phyloP scores from a whole-genome alignment of 1,140 invertebrate genomes.

The Drosophila repleta region DNA sequence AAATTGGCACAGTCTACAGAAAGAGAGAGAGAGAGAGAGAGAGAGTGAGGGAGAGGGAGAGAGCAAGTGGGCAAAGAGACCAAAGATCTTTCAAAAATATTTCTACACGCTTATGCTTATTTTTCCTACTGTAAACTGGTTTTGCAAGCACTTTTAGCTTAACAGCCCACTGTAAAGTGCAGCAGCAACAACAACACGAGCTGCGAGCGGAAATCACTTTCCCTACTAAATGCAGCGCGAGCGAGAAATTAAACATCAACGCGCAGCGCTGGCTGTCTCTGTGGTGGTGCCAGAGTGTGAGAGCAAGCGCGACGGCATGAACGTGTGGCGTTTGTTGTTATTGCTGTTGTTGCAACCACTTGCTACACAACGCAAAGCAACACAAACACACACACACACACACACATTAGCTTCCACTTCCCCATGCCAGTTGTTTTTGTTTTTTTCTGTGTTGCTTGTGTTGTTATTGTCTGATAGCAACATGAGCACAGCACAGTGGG shows the following conservation, averaged over 20 bases:
- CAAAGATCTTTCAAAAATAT: slow-evolving; percentile 16
- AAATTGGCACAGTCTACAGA: slow-evolving; percentile 11
- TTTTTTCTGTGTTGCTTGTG: slow-evolving; percentile 23
- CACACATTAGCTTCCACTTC: slow-evolving; percentile 24
- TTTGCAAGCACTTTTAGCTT: slow-evolving; percentile 17
- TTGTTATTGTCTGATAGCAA: slow-evolving; percentile 49
- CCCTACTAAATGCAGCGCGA: slow-evolving; percentile 43
- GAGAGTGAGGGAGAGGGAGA: background rate
- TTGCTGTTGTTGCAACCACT: slow-evolving; percentile 50
- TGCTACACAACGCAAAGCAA: slow-evolving; percentile 40
- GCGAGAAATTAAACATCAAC: slow-evolving; percentile 31
- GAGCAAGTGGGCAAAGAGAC: background rate
- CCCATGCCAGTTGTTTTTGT: slow-evolving; percentile 27
- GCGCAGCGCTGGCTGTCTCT: background rate
- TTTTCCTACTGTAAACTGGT: slow-evolving; percentile 33
- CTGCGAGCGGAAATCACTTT: slow-evolving; percentile 48
- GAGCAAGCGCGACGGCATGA: background rate
- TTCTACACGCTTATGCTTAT: background rate
- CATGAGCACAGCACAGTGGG: background rate
- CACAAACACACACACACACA: slow-evolving; percentile 3
- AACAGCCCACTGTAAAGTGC: slow-evolving; percentile 27
- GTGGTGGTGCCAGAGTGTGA: slow-evolving; percentile 7
- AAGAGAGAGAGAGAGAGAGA: background rate
- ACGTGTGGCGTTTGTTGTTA: slow-evolving; percentile 29
- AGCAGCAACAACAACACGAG: slow-evolving; percentile 21